Base-by-base conservation (phyloP, 2,797 vertebrate genomes). In the Stomatorhinus walkeri region DNA sequence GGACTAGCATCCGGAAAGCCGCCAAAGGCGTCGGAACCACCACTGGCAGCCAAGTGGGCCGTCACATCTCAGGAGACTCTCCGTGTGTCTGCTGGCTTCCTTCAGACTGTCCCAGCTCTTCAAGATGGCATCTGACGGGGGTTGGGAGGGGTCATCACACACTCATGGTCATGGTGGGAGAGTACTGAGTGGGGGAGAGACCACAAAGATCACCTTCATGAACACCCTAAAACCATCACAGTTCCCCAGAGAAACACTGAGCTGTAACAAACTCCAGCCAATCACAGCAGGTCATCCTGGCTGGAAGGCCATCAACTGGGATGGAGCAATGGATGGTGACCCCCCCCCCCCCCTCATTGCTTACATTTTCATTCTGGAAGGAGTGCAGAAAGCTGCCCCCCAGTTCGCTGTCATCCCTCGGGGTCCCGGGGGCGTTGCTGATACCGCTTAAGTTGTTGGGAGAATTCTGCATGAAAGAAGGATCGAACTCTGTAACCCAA, bases 381-480 rank as follows among this genome's bases (percentile, higher is more conserved):
- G 98, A 98, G 96, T 99, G 98, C 92, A 99, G 98, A 95, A 99
- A 99, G 95, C 98, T 98, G 95, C 98, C 98, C 93, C 98, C 98
- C 92, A 99, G 95, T 94, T 99, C 98, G 81, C 97, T 97, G 16
- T 99, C 98, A 90, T 99, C 98, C 93, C 98, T 96, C 28, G 98
- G 98, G 94, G 98, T 99, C 93, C 98, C 98, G 49, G 98, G 97
- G 92, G 98, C 97, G 95, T 99, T 99, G 95, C 97, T 99, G 97
- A 99, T 98, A 96, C 97, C 98, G 97, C 98, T 99, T 98, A 99
- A 98, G 96, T 99, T 99, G 97, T 99, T 99, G 94, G 98, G 98
- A 94, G 98, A 99, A 95, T 99, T 99, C 98, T 99, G 94, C 1
- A 0, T 86, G 56, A 92, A 90, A 89, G 7, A 88, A 36, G 24